phyloP scores from a whole-genome alignment of 2,888 invertebrate genomes.

The Epirrita christyi region DNA sequence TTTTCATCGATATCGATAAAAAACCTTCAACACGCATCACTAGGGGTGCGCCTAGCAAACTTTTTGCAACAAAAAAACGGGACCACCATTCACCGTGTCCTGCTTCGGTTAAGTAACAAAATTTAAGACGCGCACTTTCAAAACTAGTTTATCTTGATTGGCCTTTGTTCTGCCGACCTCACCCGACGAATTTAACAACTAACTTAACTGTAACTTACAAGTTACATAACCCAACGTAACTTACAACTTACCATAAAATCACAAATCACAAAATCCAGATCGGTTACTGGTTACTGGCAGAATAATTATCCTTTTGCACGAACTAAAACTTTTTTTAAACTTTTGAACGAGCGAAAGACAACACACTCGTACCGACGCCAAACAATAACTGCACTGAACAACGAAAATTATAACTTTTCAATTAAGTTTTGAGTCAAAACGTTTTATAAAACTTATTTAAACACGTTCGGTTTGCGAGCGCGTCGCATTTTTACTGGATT shows the following conservation, averaged over 20 bases:
- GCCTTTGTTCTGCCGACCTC: constrained; percentile 59
- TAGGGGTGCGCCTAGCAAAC: constrained; percentile 46
- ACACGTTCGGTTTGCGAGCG: constrained; percentile 55
- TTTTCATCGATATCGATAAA: constrained; percentile 32
- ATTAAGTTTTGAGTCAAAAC: constrained; percentile 42
- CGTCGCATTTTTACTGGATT: constrained; percentile 71
- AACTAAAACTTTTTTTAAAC: constrained; percentile 36
- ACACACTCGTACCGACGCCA: constrained; percentile 41
- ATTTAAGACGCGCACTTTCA: constrained; percentile 59
- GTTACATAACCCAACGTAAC: constrained; percentile 10
- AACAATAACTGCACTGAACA: constrained; percentile 46
- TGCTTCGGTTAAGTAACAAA: constrained; percentile 46
- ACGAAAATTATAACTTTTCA: constrained; percentile 20
- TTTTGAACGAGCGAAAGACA: constrained; percentile 31
- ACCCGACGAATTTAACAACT: constrained; percentile 39
- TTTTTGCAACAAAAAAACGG: constrained; percentile 52
- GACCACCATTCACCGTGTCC: constrained; percentile 48
- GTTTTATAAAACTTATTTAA: constrained; percentile 28
- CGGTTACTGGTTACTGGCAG: constrained; percentile 43
- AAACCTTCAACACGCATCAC: constrained; percentile 25
- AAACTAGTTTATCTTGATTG: constrained; percentile 63
- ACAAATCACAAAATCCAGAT: constrained; percentile 61
- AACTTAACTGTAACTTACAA: constrained; percentile 25
- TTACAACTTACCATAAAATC: constrained; percentile 64
- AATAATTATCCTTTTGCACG: constrained; percentile 56